Evolutionary conservation across 2,888 invertebrate genomes (phyloP).

Genomic region (Peribatodes rhomboidaria): DNA sequence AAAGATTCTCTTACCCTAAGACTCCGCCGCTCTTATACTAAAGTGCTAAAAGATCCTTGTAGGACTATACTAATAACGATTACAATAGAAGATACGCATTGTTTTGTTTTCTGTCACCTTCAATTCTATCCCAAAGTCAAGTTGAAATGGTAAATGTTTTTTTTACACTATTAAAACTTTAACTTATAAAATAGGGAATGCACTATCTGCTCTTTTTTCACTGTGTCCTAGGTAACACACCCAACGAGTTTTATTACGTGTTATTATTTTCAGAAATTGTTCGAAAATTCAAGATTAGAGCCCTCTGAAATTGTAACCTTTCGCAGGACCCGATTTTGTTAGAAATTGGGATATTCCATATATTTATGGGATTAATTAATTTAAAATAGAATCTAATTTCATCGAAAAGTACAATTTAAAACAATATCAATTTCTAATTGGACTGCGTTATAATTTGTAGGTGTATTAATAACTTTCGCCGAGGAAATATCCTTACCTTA

Average conservation of each 20-base stretch:
- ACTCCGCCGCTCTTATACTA: no score
- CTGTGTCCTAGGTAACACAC: slow-evolving; percentile 42
- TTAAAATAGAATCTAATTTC: slow-evolving; percentile 17
- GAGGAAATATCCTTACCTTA: not conserved
- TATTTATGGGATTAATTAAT: slow-evolving; percentile 33
- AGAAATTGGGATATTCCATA: slow-evolving; percentile 18
- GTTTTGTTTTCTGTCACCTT: no score
- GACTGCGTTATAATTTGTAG: not conserved
- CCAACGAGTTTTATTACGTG: slow-evolving; percentile 74
- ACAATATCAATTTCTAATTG: slow-evolving; percentile 5
- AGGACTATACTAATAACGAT: no score
- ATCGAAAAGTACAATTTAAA: slow-evolving; percentile 2
- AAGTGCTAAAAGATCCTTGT: no score
- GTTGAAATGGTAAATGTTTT: no score
- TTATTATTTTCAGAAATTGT: slow-evolving; percentile 70
- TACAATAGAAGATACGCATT: no score
- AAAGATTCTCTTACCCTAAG: no score
- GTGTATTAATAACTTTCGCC: not conserved
- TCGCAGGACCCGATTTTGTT: slow-evolving; percentile 16
- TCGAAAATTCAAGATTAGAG: slow-evolving; percentile 45
- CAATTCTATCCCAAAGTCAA: no score
- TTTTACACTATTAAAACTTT: no score
- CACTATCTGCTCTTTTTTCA: not conserved
- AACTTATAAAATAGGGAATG: not conserved
- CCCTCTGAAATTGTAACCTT: slow-evolving; percentile 30